Conservation (phyloP, 2,888 invertebrate genomes). For the Maniola hyperantus region DNA sequence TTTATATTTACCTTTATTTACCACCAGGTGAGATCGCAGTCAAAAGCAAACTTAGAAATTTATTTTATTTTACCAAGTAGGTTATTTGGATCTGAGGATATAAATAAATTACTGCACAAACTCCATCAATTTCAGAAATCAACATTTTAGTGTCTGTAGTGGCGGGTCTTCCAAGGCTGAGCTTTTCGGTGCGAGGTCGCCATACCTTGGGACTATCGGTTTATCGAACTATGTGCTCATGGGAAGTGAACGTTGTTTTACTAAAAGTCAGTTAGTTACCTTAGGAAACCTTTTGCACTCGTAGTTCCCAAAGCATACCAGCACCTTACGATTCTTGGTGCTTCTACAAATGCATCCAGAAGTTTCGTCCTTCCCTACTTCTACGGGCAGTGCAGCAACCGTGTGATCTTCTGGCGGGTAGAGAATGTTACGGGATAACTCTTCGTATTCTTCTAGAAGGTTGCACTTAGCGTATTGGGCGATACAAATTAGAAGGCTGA, state of each 20-base stretch:
- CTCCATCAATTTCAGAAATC: no score
- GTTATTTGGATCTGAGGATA: no score
- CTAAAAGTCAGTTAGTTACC: constrained; percentile 46
- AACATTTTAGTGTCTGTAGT: no score
- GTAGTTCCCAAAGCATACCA: constrained; percentile 80
- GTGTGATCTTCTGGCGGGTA: constrained; percentile 51
- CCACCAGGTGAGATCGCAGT: no score
- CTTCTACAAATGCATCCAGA: constrained; percentile 81
- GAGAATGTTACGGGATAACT: constrained; percentile 53
- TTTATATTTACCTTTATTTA: no score
- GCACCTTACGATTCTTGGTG: constrained; percentile 51
- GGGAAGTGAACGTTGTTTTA: not conserved
- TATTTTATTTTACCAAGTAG: no score
- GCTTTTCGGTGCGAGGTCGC: no score
- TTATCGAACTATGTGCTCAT: no score
- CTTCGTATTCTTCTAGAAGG: constrained; percentile 63
- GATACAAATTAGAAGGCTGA: constrained; percentile 71
- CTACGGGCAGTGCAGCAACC: constrained; percentile 57
- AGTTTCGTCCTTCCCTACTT: constrained; percentile 58
- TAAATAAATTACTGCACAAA: no score
- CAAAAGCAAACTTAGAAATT: no score
- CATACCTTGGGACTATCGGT: no score
- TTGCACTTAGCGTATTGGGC: constrained; percentile 60
- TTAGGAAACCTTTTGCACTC: constrained; percentile 77
- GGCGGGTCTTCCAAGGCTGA: no score